Base-by-base conservation (phyloP, 2,888 invertebrate species). In the Laothoe populi region DNA sequence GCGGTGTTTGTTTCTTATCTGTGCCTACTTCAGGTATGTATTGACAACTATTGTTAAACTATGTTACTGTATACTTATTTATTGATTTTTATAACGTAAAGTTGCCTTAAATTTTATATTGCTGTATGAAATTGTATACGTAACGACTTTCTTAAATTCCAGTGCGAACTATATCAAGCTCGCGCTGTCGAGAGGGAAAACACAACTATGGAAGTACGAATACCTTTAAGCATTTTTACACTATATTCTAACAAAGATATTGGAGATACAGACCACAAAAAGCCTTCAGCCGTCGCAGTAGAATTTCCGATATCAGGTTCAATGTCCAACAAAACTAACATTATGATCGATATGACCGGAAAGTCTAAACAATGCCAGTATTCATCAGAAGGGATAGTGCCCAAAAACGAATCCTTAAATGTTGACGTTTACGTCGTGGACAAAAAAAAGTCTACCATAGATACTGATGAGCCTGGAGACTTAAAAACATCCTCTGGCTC, bases 11-110 rank as follows among this genome's bases (percentile, higher is more conserved):
- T 77, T 62, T 64, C 70, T 19, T 75, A 71, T 61, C 59, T 84
- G 63, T 73, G 80, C 60, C 42, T 83, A n/a, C 65, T 83, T n/a
- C 83, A 86, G 85, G 90, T 90, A 75, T 81, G 74, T 0, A 31
- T 53, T 53, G 19, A 31, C n/a, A n/a, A n/a, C n/a, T n/a, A n/a
- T n/a, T n/a, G n/a, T n/a, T n/a, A n/a, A n/a, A n/a, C n/a, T n/a
- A n/a, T n/a, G n/a, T n/a, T n/a, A n/a, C n/a, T n/a, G n/a, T n/a
- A n/a, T n/a, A n/a, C n/a, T n/a, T n/a, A n/a, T n/a, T n/a, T n/a
- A n/a, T n/a, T n/a, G n/a, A n/a, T n/a, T n/a, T n/a, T n/a, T n/a
- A n/a, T n/a, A n/a, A n/a, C n/a, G n/a, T n/a, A n/a, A n/a, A n/a
- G n/a, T n/a, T n/a, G n/a, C n/a, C n/a, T n/a, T n/a, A n/a, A n/a